A percentile compares a stretch with the other conserved stretches of the same genome.
phyloP scores from a whole-genome alignment of 2,797 vertebrate genomes.

The Monodelphis domestica region DNA sequence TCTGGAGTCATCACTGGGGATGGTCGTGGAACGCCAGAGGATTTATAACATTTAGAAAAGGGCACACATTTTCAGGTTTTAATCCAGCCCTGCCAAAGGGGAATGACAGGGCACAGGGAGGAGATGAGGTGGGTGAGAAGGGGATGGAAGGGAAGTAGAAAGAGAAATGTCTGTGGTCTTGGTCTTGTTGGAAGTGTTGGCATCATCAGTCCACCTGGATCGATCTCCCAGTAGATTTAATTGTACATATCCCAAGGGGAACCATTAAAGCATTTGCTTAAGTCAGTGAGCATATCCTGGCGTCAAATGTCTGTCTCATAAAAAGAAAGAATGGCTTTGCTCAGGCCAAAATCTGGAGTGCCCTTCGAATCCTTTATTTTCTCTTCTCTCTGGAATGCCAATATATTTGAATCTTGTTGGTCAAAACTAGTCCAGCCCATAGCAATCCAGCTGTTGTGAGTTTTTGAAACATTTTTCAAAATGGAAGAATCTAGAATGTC shows the following conservation, averaged over 20 bases:
- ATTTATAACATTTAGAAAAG: conserved; percentile 84
- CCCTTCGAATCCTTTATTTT: conserved; percentile 71
- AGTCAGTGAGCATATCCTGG: conserved; percentile 81
- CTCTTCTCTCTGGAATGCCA: conserved; percentile 72
- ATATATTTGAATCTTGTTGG: conserved; percentile 76
- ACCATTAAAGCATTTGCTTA: conserved; percentile 85
- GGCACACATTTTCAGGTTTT: conserved; percentile 80
- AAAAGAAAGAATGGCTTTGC: conserved; percentile 79
- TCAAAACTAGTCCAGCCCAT: conserved; percentile 67
- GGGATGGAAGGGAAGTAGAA: conserved; percentile 77
- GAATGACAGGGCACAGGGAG: conserved; percentile 67
- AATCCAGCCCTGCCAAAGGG: conserved; percentile 68
- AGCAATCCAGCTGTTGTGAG: conserved; percentile 68
- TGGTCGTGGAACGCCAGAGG: conserved; percentile 85
- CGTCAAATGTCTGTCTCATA: conserved; percentile 85
- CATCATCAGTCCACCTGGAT: conserved; percentile 71
- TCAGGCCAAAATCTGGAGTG: conserved; percentile 63
- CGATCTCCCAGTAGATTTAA: conserved; percentile 75
- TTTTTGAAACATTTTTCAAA: conserved; percentile 74
- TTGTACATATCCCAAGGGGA: conserved; percentile 75
- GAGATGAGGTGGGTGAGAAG: neutral
- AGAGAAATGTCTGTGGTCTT: conserved; percentile 14
- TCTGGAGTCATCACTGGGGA: conserved; percentile 83
- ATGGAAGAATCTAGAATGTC: conserved; percentile 65
- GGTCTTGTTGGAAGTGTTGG: conserved; percentile 50